Evolutionary conservation across 2,113 vertebrate species (phyloP).

Genomic region (Porphyrio hochstetteri): DNA sequence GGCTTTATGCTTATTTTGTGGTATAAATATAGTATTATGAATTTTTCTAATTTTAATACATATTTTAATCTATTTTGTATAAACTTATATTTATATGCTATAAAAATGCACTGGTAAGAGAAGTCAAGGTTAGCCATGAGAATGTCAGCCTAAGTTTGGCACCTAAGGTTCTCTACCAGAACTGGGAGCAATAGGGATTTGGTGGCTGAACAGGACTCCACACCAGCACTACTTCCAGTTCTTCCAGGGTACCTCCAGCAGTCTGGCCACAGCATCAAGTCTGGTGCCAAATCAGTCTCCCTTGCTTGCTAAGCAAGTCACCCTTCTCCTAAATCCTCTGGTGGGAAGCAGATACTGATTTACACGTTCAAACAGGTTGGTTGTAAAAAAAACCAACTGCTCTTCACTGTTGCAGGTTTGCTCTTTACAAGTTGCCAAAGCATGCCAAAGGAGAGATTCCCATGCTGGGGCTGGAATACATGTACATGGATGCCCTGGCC

Average conservation of each 20-base stretch:
- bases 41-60: neutral
- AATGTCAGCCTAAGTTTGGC: neutral
- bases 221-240: neutral
- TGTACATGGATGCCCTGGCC: slow-evolving; percentile 85
- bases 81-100: neutral
- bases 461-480: slow-evolving; percentile 85
- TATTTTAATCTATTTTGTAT: neutral
- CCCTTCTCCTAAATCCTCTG: neutral
- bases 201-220: neutral
- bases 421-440: slow-evolving; percentile 89
- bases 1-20: neutral
- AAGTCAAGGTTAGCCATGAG: neutral
- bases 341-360: neutral
- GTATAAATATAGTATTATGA: neutral
- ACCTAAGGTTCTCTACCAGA: neutral
- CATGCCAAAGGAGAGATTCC: slow-evolving; percentile 55
- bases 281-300: neutral
- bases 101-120: neutral
- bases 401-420: slow-evolving; percentile 79
- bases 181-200: neutral
- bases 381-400: neutral
- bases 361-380: neutral
- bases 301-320: neutral
- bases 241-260: neutral
- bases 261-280: neutral